Conservation (phyloP, 2,888 invertebrate genomes). For the Macrosoma leucophasiata region DNA sequence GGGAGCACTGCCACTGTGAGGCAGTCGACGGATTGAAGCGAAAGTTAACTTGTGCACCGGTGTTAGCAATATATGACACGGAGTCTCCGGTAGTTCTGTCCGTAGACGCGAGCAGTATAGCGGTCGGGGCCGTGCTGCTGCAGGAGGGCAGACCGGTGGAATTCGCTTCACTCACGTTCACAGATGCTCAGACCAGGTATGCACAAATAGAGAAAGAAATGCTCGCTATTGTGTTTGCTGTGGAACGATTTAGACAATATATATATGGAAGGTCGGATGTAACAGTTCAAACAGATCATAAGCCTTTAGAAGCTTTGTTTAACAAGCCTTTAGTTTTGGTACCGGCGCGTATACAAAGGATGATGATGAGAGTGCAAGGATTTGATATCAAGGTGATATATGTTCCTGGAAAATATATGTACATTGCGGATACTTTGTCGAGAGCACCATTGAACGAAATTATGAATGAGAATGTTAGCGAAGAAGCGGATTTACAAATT, state of each 20-base stretch:
- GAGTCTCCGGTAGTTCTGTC: conserved; percentile 18
- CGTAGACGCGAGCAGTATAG: conserved; percentile 24
- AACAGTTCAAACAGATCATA: conserved; percentile 29
- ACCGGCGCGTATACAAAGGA: conserved; percentile 27
- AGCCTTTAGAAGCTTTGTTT: conserved; percentile 29
- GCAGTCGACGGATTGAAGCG: conserved; percentile 16
- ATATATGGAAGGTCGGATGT: conserved; percentile 26
- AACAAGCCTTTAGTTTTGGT: conserved; percentile 24
- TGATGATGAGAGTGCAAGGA: conserved; percentile 28
- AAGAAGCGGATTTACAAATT: conserved; percentile 16
- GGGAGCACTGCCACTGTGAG: conserved; percentile 9
- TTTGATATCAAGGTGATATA: conserved; percentile 26
- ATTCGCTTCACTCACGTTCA: conserved; percentile 19
- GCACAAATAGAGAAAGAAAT: conserved; percentile 34
- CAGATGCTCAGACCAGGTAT: conserved; percentile 23
- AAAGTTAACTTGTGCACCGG: conserved; percentile 13
- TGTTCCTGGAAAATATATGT: conserved; percentile 30
- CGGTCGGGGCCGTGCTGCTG: conserved; percentile 25
- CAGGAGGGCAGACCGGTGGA: conserved; percentile 23
- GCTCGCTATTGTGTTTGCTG: conserved; percentile 30
- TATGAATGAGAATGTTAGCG: conserved; percentile 11
- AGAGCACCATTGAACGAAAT: conserved; percentile 23
- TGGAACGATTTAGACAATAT: conserved; percentile 29
- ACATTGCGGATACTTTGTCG: conserved; percentile 28
- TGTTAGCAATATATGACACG: conserved; percentile 14